Percentiles rank a stretch among this genome's conserved stretches.
phyloP scores from a whole-genome alignment of 1,140 invertebrate genomes.

The Microplitis demolitor region DNA sequence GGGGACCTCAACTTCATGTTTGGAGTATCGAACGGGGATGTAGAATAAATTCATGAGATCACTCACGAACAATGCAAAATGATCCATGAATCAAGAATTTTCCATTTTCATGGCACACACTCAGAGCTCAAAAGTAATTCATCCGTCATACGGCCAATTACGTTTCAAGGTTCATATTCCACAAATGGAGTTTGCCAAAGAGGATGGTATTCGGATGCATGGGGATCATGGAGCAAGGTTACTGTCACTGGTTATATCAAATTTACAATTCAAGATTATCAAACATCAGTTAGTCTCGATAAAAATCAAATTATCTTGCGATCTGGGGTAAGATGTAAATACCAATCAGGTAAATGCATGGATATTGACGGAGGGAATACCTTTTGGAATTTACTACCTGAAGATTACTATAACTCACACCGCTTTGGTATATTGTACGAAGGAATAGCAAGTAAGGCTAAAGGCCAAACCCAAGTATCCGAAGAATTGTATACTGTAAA shows the following conservation, averaged over 20 bases:
- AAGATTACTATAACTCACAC: slow-evolving; percentile 10
- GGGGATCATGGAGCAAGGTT: slow-evolving; percentile 13
- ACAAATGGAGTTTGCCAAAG: neutral
- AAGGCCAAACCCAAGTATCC: neutral
- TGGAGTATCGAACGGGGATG: neutral
- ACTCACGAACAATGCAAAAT: neutral
- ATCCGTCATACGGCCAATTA: neutral
- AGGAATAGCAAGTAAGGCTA: neutral
- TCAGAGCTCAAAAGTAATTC: neutral
- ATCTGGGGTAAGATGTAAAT: slow-evolving; percentile 11
- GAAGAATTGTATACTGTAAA: slow-evolving; percentile 4
- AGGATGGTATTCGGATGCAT: neutral
- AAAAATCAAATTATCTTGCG: neutral
- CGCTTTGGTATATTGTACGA: slow-evolving; percentile 1
- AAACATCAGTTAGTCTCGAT: neutral
- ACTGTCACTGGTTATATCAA: neutral
- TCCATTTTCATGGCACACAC: neutral
- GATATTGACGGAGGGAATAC: slow-evolving; percentile 13
- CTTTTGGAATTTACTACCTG: slow-evolving; percentile 8
- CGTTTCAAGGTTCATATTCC: neutral
- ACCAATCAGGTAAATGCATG: slow-evolving; percentile 17
- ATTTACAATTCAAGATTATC: slow-evolving; percentile 16
- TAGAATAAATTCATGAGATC: slow-evolving; percentile 8
- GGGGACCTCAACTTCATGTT: slow-evolving; percentile 14
- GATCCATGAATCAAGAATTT: neutral